Evolutionary conservation across 2,113 vertebrate species (phyloP).

Genomic region (Sylvilagus bachmani): DNA sequence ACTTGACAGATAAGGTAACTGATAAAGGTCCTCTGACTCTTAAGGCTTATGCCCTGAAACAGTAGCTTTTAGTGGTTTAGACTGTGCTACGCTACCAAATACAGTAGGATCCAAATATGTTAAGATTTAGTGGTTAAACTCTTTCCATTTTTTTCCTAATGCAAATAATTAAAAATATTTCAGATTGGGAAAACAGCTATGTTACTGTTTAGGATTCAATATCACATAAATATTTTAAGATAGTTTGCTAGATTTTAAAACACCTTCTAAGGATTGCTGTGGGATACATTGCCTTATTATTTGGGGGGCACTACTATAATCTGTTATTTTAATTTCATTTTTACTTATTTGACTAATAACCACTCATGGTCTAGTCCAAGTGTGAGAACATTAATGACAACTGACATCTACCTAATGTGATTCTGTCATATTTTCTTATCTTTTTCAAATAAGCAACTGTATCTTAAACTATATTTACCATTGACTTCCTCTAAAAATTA

Average conservation of each 20-base stretch:
- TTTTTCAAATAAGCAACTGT: slow-evolving; percentile 4
- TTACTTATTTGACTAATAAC: slow-evolving; percentile 15
- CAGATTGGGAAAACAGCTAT: not conserved
- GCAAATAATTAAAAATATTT: slow-evolving; percentile 15
- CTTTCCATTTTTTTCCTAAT: not conserved
- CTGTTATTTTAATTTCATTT: slow-evolving; percentile 40
- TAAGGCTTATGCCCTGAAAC: not conserved
- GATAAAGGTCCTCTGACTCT: not conserved
- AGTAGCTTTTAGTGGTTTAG: not conserved
- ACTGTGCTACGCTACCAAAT: not conserved
- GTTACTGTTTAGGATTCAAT: slow-evolving; percentile 24
- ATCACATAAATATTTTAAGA: not conserved
- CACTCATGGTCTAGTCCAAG: not conserved
- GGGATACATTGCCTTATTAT: not conserved
- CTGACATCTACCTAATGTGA: not conserved
- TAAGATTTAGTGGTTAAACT: not conserved
- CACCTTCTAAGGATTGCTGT: not conserved
- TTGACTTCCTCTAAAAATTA: not conserved
- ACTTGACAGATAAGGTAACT: not conserved
- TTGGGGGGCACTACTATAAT: not conserved
- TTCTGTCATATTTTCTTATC: not conserved
- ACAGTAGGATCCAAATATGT: not conserved
- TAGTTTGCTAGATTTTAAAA: slow-evolving; percentile 32
- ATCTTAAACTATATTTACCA: not conserved
- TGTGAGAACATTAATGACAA: slow-evolving; percentile 2